Evolutionary conservation across 1,140 invertebrate species (phyloP).

Genomic region (Drosophila dunni): DNA sequence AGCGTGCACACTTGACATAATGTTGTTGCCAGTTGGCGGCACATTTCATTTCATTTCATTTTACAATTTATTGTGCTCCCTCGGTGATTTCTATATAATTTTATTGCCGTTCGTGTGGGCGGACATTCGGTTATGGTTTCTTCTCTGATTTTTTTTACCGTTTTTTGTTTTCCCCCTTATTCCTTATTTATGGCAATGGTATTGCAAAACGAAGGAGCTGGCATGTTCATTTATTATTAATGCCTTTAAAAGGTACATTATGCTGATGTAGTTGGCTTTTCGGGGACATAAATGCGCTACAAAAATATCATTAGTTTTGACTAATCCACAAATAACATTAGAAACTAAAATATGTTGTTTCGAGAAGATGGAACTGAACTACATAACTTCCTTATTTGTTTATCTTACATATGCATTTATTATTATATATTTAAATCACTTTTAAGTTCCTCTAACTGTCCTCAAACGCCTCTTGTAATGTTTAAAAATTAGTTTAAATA

Average conservation of each 20-base stretch:
- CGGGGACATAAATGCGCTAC: background rate
- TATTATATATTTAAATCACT: too few species aligned
- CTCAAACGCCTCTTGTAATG: too few species aligned
- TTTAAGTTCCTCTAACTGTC: too few species aligned
- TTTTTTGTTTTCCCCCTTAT: background rate
- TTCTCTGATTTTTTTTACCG: conserved; percentile 9
- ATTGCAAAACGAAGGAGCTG: conserved; percentile 40
- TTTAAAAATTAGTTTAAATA: too few species aligned
- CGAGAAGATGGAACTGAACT: too few species aligned
- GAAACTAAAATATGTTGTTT: too few species aligned
- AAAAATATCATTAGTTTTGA: too few species aligned
- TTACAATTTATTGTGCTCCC: conserved; percentile 51
- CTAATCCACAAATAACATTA: too few species aligned
- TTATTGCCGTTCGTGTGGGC: conserved; percentile 50
- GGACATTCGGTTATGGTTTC: conserved; percentile 34
- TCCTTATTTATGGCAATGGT: conserved; percentile 35
- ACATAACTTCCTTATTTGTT: too few species aligned
- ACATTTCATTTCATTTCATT: conserved; percentile 56
- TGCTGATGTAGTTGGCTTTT: background rate
- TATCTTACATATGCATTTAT: too few species aligned
- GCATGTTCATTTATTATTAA: conserved; percentile 6
- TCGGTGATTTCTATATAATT: conserved; percentile 56
- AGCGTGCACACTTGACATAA: conserved; percentile 53
- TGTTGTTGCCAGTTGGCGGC: conserved; percentile 55
- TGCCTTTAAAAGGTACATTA: background rate